Evolutionary conservation across 2,113 vertebrate genomes (phyloP).

Genomic region (Lagopus leucura): DNA sequence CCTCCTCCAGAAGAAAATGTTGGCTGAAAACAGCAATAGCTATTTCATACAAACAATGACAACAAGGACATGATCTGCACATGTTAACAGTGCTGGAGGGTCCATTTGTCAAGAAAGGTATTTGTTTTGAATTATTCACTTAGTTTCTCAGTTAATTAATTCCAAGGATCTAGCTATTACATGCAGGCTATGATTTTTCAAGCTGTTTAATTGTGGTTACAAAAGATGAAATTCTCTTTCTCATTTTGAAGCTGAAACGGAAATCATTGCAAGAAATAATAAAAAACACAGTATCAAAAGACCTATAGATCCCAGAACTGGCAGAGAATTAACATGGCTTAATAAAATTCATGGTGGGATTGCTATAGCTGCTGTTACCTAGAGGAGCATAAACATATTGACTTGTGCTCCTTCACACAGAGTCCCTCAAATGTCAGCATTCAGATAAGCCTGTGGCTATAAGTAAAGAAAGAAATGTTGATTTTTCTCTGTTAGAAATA

Average conservation of each 20-base stretch:
- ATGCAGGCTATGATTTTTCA: constrained; percentile 13
- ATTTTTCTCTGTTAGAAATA: background rate
- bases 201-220: background rate
- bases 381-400: background rate
- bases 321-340: background rate
- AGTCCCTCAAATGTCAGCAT: background rate
- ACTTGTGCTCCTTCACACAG: background rate
- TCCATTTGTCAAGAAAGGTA: background rate
- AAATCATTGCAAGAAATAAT: background rate
- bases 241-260: background rate
- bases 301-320: background rate
- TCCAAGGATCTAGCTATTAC: constrained; percentile 1
- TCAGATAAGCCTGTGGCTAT: background rate
- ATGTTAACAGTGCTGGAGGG: background rate
- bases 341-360: background rate
- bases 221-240: background rate
- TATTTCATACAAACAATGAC: background rate
- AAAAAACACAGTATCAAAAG: background rate
- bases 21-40: background rate
- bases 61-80: background rate
- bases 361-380: background rate
- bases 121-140: constrained; percentile 33
- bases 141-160: constrained; percentile 32
- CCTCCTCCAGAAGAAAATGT: background rate
- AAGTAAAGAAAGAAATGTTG: background rate